Percentiles rank a stretch among this genome's conserved stretches.
These are phyloP conservation scores for Otocyon megalotis DNA, from an alignment of 2,113 vertebrate species.

Conservation along the genomic window DNA sequence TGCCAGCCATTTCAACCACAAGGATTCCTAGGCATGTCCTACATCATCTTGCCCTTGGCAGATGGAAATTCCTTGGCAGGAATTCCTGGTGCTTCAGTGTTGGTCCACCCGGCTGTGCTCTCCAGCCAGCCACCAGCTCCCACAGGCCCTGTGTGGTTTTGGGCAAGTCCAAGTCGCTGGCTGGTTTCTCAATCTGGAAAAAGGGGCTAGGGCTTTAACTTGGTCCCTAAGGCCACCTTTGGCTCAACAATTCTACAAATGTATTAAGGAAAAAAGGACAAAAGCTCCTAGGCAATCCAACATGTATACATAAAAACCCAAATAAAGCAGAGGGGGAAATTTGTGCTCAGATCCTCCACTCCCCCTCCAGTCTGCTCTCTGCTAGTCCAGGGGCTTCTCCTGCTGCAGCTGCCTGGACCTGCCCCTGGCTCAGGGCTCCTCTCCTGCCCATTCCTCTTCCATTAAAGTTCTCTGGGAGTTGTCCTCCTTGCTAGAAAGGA, in stretches of 20 bases:
- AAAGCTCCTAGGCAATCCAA: background rate
- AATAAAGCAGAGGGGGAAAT: background rate
- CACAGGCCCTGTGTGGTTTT: fast-evolving
- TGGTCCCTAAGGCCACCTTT: background rate
- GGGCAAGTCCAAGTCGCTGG: background rate
- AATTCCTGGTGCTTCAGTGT: background rate
- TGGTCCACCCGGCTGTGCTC: fast-evolving
- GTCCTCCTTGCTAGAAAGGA: background rate
- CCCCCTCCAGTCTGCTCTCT: fast-evolving
- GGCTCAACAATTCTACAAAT: background rate
- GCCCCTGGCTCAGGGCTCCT: fast-evolving
- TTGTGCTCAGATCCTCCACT: fast-evolving
- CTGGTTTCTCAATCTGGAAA: background rate
- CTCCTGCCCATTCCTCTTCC: background rate
- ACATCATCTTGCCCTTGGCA: background rate
- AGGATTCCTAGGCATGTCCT: background rate
- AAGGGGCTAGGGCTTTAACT: background rate
- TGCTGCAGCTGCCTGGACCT: too few species aligned
- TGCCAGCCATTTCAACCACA: background rate
- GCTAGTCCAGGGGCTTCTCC: fast-evolving
- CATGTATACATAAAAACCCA: background rate
- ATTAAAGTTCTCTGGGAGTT: background rate
- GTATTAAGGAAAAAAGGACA: background rate
- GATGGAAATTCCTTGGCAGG: constrained; percentile 10
- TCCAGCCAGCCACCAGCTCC: fast-evolving